phyloP scores from a whole-genome alignment of 2,888 invertebrate species.

The Toxonevra muliebris region DNA sequence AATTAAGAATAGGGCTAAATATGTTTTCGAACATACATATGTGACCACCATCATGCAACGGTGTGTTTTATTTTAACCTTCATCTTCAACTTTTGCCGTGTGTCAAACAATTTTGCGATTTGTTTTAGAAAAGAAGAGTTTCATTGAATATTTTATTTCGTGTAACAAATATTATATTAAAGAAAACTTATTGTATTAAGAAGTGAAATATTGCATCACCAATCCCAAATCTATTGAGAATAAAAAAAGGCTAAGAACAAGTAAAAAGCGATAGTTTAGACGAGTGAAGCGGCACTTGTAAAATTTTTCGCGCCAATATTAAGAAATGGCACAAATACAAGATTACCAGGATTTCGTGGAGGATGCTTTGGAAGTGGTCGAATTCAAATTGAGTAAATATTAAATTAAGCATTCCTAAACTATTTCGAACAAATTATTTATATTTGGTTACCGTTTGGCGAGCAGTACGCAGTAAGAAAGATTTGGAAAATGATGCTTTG shows the following conservation, averaged over 20 bases:
- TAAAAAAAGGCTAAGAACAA: background rate
- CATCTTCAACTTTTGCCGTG: background rate
- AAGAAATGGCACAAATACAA: constrained; percentile 54
- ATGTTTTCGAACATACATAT: too few species aligned
- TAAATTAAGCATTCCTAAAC: background rate
- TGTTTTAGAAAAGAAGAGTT: too few species aligned
- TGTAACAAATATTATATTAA: too few species aligned
- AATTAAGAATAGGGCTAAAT: too few species aligned
- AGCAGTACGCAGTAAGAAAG: constrained; percentile 71
- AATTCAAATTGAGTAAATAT: constrained; percentile 62
- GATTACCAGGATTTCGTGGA: constrained; percentile 58
- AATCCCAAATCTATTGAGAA: too few species aligned
- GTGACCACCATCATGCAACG: too few species aligned
- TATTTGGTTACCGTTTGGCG: background rate
- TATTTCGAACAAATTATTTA: background rate
- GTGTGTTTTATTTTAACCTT: too few species aligned
- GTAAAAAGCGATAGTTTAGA: background rate
- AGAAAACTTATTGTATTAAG: too few species aligned
- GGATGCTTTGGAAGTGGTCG: constrained; percentile 60
- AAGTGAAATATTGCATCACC: too few species aligned
- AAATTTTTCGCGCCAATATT: background rate
- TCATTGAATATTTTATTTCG: too few species aligned
- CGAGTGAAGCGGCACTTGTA: background rate
- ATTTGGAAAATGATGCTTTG: constrained; percentile 72
- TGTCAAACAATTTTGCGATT: background rate